Conservation (phyloP, 2,797 vertebrate genomes). For the Dendrocincla tyrannina region DNA sequence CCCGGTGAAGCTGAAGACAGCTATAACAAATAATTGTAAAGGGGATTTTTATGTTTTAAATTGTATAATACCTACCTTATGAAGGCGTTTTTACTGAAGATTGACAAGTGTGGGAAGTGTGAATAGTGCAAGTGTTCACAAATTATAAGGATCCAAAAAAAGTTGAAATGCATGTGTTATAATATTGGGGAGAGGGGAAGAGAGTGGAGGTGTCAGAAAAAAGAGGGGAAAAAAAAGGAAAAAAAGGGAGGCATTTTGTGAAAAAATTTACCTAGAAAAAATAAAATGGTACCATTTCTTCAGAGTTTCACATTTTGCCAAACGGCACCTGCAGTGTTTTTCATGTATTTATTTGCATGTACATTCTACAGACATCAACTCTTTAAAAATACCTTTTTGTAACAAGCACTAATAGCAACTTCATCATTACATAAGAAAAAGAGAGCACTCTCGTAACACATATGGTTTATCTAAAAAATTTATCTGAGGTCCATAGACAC, state of each 20-base stretch:
- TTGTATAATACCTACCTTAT: conserved; percentile 70
- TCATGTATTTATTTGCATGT: not conserved
- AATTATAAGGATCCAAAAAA: conserved; percentile 72
- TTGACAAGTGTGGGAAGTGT: conserved; percentile 73
- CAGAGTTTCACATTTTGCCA: not conserved
- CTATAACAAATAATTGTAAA: conserved; percentile 65
- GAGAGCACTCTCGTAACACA: not conserved
- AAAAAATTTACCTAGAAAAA: conserved; percentile 44
- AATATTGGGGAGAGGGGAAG: conserved; percentile 66
- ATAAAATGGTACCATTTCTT: conserved; percentile 34
- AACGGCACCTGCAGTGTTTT: not conserved
- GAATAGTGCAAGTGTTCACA: conserved; percentile 69
- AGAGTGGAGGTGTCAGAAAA: conserved; percentile 39
- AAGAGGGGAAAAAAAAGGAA: not conserved
- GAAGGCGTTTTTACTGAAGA: conserved; percentile 67
- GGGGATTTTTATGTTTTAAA: conserved; percentile 66
- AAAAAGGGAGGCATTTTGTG: conserved; percentile 29
- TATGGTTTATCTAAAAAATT: conserved; percentile 10
- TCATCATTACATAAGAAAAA: conserved; percentile 29
- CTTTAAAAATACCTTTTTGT: conserved; percentile 3
- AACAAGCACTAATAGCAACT: not conserved
- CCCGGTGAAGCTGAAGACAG: conserved; percentile 17
- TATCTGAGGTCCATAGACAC: not conserved
- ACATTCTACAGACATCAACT: not conserved
- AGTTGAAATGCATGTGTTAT: conserved; percentile 61